Base-by-base conservation (phyloP, 2,113 vertebrate species). In the Rattus rattus region DNA sequence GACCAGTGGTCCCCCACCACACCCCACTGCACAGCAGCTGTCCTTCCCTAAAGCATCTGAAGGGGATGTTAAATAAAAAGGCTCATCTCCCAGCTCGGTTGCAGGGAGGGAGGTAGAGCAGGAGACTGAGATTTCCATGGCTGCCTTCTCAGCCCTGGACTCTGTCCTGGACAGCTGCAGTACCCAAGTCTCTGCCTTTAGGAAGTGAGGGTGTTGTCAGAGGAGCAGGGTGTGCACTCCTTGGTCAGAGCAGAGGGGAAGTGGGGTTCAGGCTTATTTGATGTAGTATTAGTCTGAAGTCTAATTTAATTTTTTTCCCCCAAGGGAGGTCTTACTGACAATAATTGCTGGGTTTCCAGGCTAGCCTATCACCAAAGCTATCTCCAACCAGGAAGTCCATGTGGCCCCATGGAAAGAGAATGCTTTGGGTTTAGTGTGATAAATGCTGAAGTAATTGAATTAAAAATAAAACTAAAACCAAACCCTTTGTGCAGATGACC, bases 51-150 rank as follows among this genome's bases (percentile, higher is more conserved):
- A 67, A 86, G 5, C 30, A 49, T 11, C 7, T 2, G 30, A 52
- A 87, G 11, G 30, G 5, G 20, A 22, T 26, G 6, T 1, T 54
- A 43, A 47, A 30, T 3, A 19, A 19, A 10, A 33, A 20, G 16
- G 14, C 63, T 26, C 83, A 33, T 65, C 26, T 22, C 47, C 17
- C 16, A 86, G 83, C 43, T 12, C 33, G 14, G 9, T 17, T 65
- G 14, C 61, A 86, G 28, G 2, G 16, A 67, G 30, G 36, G 19
- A 13, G 7, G 43, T 14, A 47, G 65, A 69, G 11, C 43, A 69
- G 3, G 30, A 49, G 4, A 2, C 33, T 16, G 36, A 26, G 1
- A 2, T 86, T 4, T 2, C 36, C 0, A 0, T 6, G 30, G 1
- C 36, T 56, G 5, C 11, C 73, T 43, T 6, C 22, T 30, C 39